Evolutionary conservation across 2,888 invertebrate genomes (phyloP).

Genomic region (Meiosimyza decipiens): DNA sequence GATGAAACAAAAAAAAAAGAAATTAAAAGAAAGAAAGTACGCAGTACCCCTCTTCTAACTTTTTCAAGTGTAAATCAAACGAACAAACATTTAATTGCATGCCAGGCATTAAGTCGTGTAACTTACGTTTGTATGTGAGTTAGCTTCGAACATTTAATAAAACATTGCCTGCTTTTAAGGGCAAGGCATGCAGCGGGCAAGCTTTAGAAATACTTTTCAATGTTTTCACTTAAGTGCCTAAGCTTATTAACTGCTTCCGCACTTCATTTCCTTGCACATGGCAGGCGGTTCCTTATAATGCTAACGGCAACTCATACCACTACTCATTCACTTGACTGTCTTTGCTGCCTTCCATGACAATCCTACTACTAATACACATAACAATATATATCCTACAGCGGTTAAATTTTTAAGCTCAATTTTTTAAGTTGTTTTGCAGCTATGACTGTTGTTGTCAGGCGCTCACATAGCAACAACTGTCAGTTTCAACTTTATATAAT

Average conservation of each 20-base stretch:
- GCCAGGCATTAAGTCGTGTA: too few relatives aligned
- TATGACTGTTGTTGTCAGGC: neutral
- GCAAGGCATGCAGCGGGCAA: neutral
- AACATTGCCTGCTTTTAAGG: slow-evolving; percentile 8
- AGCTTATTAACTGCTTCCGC: slow-evolving; percentile 35
- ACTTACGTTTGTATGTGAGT: too few relatives aligned
- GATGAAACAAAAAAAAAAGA: neutral
- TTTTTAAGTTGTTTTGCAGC: neutral
- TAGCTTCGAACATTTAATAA: slow-evolving; percentile 12
- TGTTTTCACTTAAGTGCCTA: slow-evolving; percentile 36
- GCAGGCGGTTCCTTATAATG: neutral
- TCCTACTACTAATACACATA: neutral
- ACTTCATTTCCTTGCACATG: neutral
- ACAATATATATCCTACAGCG: too few relatives aligned
- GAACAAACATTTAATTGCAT: neutral
- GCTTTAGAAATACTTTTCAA: slow-evolving; percentile 33
- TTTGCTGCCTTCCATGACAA: neutral
- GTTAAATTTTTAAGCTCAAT: slow-evolving; percentile 17
- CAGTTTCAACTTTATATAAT: slow-evolving; percentile 34
- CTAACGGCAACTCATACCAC: neutral
- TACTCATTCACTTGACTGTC: neutral
- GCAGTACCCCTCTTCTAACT: neutral
- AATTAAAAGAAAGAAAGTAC: neutral
- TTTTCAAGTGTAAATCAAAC: neutral
- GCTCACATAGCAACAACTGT: slow-evolving; percentile 29